Conservation (phyloP, 1,140 invertebrate species). For the Cyrtorhinus lividipennis region DNA sequence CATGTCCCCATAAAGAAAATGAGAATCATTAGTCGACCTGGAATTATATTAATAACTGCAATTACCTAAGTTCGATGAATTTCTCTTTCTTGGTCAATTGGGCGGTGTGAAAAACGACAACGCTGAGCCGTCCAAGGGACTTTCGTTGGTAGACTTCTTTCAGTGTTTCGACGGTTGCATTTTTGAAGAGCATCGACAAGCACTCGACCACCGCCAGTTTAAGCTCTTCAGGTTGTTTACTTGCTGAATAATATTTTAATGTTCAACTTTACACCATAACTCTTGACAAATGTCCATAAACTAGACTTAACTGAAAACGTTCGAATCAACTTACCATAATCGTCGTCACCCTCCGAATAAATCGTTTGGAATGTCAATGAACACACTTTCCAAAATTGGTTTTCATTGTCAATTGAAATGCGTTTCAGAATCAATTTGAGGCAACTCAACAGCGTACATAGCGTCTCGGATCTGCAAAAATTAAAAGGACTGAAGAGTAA, state of each 20-base stretch:
- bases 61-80: conserved; percentile 35
- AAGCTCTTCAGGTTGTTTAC: conserved; percentile 39
- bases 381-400: neutral
- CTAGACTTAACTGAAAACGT: too few relatives aligned
- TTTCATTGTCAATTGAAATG: neutral
- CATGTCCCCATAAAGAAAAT: too few relatives aligned
- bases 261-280: too few relatives aligned
- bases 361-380: neutral
- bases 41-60: too few relatives aligned
- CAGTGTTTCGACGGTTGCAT: conserved; percentile 27
- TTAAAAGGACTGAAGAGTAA: too few relatives aligned
- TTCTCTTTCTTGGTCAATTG: conserved; percentile 43
- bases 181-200: conserved; percentile 34
- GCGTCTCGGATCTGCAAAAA: neutral
- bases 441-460: neutral
- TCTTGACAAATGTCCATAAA: too few relatives aligned
- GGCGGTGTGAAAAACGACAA: conserved; percentile 40
- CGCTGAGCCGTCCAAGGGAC: conserved; percentile 38
- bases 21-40: too few relatives aligned
- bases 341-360: neutral
- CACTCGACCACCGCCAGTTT: conserved; percentile 39
- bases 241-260: conserved; percentile 32
- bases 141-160: conserved; percentile 33
- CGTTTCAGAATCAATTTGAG: neutral
- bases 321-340: conserved; percentile 3